These are phyloP conservation scores for Neopelma chrysocephalum DNA, from an alignment of 2,797 vertebrate species.

Conservation along the genomic window DNA sequence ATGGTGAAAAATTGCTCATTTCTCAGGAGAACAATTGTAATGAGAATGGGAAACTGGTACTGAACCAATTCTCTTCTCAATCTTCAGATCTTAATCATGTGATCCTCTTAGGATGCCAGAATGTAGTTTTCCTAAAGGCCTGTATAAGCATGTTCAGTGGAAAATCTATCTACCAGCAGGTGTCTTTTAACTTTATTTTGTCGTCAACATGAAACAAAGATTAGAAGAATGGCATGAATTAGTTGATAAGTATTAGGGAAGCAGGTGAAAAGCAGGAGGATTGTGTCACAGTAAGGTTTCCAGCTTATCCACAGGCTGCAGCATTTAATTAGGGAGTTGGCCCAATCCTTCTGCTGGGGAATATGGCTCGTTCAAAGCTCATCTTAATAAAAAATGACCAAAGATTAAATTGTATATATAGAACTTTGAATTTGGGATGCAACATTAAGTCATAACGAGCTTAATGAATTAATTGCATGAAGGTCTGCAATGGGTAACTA, in stretches of 20 bases:
- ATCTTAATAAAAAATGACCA: conserved; percentile 18
- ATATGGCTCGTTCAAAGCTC: background rate
- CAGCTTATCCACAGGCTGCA: conserved; percentile 79
- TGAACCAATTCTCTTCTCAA: conserved; percentile 63
- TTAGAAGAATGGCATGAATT: conserved; percentile 33
- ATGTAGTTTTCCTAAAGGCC: conserved; percentile 50
- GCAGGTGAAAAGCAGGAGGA: conserved; percentile 79
- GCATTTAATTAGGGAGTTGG: conserved; percentile 81
- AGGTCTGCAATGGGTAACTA: background rate
- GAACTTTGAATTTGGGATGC: conserved; percentile 48
- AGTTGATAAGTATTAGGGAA: conserved; percentile 56
- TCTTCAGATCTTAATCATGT: conserved; percentile 57
- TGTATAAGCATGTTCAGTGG: conserved; percentile 43
- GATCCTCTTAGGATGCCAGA: conserved; percentile 63
- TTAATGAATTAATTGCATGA: conserved; percentile 54
- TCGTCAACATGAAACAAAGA: conserved; percentile 45
- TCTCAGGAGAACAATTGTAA: conserved; percentile 65
- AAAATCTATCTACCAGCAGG: conserved; percentile 54
- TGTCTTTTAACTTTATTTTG: conserved; percentile 53
- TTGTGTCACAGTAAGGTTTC: conserved; percentile 78
- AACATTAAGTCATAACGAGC: conserved; percentile 34
- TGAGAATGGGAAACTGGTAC: conserved; percentile 53
- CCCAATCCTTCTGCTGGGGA: conserved; percentile 45
- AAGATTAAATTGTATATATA: background rate
- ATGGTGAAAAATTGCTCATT: conserved; percentile 68